Conservation (phyloP, 1,140 invertebrate genomes). For the Sarcophaga bullata region DNA sequence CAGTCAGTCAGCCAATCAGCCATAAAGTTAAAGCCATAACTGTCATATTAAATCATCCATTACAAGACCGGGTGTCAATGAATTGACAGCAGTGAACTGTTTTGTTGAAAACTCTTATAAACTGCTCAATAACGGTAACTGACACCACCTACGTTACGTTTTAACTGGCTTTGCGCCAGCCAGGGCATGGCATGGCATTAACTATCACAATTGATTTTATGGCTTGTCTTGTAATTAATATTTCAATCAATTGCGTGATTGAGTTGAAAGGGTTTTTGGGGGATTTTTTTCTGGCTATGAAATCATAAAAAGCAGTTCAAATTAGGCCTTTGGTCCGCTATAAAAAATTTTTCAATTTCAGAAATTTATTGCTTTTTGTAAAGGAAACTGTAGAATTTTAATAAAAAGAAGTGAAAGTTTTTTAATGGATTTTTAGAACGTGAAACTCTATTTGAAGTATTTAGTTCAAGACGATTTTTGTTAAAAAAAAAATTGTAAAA, state of each 20-base stretch:
- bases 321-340: too few species aligned
- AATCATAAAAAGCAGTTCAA: too few species aligned
- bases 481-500: too few species aligned
- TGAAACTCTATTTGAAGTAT: too few species aligned
- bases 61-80: not conserved
- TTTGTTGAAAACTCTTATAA: not conserved
- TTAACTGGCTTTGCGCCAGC: not conserved
- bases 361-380: too few species aligned
- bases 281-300: too few species aligned
- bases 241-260: constrained; percentile 1
- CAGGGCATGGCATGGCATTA: not conserved
- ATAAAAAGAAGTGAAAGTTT: too few species aligned
- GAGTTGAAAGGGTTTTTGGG: not conserved
- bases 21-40: not conserved
- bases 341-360: too few species aligned
- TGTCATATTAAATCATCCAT: constrained; percentile 16
- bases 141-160: not conserved
- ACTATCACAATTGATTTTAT: too few species aligned
- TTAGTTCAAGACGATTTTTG: too few species aligned
- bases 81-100: not conserved
- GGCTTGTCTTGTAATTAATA: not conserved
- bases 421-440: too few species aligned
- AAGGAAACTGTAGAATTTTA: too few species aligned
- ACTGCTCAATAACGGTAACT: not conserved
- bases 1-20: not conserved